Evolutionary conservation across 2,888 invertebrate species (phyloP).

Genomic region (Mechanitis messenoides): DNA sequence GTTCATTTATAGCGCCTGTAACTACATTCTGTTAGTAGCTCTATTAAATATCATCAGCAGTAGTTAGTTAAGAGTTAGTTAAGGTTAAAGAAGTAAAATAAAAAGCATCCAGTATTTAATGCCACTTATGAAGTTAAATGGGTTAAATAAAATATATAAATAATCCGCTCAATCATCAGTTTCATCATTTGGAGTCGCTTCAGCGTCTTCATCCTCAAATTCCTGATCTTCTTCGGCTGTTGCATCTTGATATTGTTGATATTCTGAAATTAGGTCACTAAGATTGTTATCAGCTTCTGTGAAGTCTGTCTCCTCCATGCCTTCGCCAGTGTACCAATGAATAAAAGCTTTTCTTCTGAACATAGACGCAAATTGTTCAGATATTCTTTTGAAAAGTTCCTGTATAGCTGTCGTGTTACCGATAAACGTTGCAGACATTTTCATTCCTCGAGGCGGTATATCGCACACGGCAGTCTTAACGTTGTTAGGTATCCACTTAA

Average conservation of each 20-base stretch:
- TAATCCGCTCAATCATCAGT: conserved; percentile 41
- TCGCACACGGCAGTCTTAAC: conserved; percentile 88
- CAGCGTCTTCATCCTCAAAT: conserved; percentile 81
- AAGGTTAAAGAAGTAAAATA: conserved; percentile 7
- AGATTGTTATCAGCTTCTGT: conserved; percentile 96
- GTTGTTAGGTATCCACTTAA: conserved; percentile 88
- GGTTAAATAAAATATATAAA: conserved; percentile 11
- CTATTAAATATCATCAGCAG: no score
- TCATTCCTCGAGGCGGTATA: conserved; percentile 83
- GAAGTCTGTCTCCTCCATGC: conserved; percentile 97
- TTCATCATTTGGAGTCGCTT: conserved; percentile 43
- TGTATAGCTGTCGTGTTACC: conserved; percentile 91
- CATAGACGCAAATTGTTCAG: conserved; percentile 92
- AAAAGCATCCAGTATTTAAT: background rate
- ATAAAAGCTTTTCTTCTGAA: conserved; percentile 95
- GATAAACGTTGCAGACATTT: conserved; percentile 92
- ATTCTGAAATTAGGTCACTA: conserved; percentile 91
- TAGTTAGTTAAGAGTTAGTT: conserved; percentile 8
- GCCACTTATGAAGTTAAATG: conserved; percentile 8
- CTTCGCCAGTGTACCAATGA: conserved; percentile 97
- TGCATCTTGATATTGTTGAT: conserved; percentile 94
- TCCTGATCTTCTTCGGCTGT: conserved; percentile 88
- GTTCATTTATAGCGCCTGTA: no score
- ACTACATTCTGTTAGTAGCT: no score
- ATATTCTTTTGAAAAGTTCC: conserved; percentile 89